phyloP scores from a whole-genome alignment of 2,888 invertebrate species.

The Agonopterix alstromeriana region DNA sequence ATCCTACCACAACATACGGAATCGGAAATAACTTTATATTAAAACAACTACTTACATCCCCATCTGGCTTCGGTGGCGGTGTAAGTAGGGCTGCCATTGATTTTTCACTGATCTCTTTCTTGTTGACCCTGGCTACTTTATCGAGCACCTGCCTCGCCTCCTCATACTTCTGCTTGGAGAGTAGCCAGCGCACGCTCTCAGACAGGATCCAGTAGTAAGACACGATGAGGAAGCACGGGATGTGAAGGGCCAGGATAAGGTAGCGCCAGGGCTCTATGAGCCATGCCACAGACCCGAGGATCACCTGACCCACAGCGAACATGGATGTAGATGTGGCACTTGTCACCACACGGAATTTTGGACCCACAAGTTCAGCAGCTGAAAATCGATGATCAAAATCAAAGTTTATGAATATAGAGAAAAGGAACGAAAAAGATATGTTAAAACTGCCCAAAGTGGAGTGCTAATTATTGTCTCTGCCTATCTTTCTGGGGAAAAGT shows the following conservation, averaged over 20 bases:
- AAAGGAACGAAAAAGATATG: too few relatives aligned
- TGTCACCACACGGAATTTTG: slow-evolving; percentile 78
- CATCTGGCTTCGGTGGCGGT: too few relatives aligned
- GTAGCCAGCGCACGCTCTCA: slow-evolving; percentile 82
- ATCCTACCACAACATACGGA: too few relatives aligned
- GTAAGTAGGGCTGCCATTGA: slow-evolving; percentile 55
- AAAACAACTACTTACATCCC: too few relatives aligned
- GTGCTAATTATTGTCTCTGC: too few relatives aligned
- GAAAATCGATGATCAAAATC: slow-evolving; percentile 8
- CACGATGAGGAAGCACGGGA: slow-evolving; percentile 78
- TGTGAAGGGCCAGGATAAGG: slow-evolving; percentile 77
- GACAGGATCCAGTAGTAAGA: slow-evolving; percentile 78
- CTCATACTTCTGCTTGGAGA: slow-evolving; percentile 76
- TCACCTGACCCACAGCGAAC: slow-evolving; percentile 79
- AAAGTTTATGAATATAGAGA: too few relatives aligned
- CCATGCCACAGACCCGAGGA: slow-evolving; percentile 79
- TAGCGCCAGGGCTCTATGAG: slow-evolving; percentile 78
- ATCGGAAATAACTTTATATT: too few relatives aligned
- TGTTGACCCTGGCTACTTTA: slow-evolving; percentile 60
- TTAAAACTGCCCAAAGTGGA: too few relatives aligned
- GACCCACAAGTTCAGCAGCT: slow-evolving; percentile 83
- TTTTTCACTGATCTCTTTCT: slow-evolving; percentile 12
- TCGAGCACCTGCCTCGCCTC: slow-evolving; percentile 74
- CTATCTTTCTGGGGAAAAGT: too few relatives aligned
- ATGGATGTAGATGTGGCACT: slow-evolving; percentile 79